These are phyloP conservation scores for Tetramorium bicarinatum DNA, from an alignment of 2,888 invertebrate species.

Conservation along the genomic window DNA sequence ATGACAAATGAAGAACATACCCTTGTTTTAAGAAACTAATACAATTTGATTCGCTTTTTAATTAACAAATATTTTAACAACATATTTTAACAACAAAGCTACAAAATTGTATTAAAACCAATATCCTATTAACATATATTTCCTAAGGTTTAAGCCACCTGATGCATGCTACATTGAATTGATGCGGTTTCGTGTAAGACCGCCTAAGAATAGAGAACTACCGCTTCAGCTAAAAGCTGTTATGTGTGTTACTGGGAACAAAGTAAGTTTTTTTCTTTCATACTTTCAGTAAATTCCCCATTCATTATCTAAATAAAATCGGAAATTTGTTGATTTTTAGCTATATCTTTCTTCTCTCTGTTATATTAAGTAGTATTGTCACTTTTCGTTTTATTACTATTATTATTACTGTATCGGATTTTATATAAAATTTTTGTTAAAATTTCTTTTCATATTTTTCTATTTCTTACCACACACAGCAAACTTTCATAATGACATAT, in stretches of 20 bases:
- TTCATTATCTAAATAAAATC: constrained; percentile 29
- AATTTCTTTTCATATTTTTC: background rate
- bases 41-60: background rate
- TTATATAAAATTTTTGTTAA: background rate
- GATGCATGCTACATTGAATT: constrained; percentile 99
- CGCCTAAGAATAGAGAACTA: constrained; percentile 98
- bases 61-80: background rate
- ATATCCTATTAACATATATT: constrained; percentile 66
- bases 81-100: background rate
- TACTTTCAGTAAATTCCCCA: background rate
- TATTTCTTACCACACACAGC: background rate
- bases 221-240: constrained; percentile 97
- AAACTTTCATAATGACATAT: background rate
- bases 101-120: constrained; percentile 37
- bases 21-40: background rate
- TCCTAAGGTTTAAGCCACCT: constrained; percentile 95
- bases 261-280: constrained; percentile 86
- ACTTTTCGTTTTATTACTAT: constrained; percentile 20
- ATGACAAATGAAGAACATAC: background rate
- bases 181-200: constrained; percentile 97
- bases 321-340: background rate
- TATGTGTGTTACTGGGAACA: constrained; percentile 95
- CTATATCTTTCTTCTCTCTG: background rate
- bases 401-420: background rate
- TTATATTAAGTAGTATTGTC: constrained; percentile 8